Evolutionary conservation across 2,888 invertebrate species (phyloP).

Genomic region (Cacoxenus indagator): DNA sequence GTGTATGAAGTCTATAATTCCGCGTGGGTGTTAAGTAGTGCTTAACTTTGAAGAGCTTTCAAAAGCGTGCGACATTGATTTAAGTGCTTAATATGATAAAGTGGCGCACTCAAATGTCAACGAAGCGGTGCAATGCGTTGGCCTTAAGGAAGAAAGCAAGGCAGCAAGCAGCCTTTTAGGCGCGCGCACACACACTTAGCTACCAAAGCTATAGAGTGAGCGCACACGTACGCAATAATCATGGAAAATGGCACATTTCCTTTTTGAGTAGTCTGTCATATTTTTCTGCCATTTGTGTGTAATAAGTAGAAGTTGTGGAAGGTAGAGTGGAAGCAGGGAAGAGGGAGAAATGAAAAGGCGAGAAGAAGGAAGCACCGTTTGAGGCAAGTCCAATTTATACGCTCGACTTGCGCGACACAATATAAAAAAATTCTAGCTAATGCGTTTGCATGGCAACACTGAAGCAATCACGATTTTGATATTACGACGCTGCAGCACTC

Average conservation of each 20-base stretch:
- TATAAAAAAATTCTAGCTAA: conserved; percentile 33
- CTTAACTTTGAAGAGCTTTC: conserved; percentile 41
- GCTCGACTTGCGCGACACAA: conserved; percentile 52
- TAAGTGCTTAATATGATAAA: conserved; percentile 65
- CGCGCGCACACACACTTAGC: conserved; percentile 30
- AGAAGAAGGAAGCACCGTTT: not conserved
- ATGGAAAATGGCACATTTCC: conserved; percentile 61
- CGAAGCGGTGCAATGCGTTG: not conserved
- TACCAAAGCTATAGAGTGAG: not conserved
- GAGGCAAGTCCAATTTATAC: conserved; percentile 51
- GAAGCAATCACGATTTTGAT: not conserved
- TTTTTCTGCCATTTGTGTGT: conserved; percentile 2
- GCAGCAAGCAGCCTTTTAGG: conserved; percentile 24
- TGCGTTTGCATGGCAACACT: conserved; percentile 50
- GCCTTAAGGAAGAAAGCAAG: not conserved
- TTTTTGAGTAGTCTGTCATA: conserved; percentile 35
- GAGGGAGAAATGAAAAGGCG: too few species aligned
- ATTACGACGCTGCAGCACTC: not conserved
- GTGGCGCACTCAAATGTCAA: conserved; percentile 51
- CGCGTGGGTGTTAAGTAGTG: conserved; percentile 32
- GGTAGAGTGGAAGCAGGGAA: too few species aligned
- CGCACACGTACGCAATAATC: conserved; percentile 31
- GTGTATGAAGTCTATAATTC: not conserved
- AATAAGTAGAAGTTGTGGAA: too few species aligned
- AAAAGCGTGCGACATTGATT: conserved; percentile 51